Conservation (phyloP, 1,140 invertebrate genomes). For the Drosophila miranda region DNA sequence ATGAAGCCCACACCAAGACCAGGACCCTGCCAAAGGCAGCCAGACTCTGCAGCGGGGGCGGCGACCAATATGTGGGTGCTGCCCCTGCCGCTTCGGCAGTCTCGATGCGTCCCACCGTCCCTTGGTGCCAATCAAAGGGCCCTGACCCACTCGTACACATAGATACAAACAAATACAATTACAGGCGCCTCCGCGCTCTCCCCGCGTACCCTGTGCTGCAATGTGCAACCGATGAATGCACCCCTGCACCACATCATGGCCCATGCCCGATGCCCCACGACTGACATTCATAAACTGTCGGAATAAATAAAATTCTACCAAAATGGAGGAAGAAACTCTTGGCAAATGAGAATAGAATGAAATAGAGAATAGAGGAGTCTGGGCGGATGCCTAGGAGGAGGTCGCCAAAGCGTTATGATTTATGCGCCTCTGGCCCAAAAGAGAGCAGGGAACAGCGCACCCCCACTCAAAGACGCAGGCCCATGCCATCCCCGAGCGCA, state of each 20-base stretch:
- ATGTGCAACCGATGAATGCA: conserved; percentile 1
- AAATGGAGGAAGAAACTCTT: conserved; percentile 30
- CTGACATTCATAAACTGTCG: conserved; percentile 78
- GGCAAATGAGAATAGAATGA: conserved; percentile 38
- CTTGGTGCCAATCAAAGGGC: conserved; percentile 61
- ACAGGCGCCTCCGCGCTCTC: conserved; percentile 49
- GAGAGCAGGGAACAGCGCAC: conserved; percentile 10
- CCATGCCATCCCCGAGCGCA: no score
- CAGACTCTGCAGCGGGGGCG: no score
- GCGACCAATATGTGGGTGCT: conserved; percentile 22
- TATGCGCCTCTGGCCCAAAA: conserved; percentile 45
- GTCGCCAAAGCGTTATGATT: conserved; percentile 65
- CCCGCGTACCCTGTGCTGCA: conserved; percentile 5
- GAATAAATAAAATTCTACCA: conserved; percentile 76
- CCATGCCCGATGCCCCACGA: conserved; percentile 1
- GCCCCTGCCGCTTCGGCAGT: conserved; percentile 8
- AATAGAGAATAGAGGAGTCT: background rate
- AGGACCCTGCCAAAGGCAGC: no score
- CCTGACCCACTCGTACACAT: conserved; percentile 31
- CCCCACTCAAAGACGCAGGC: background rate
- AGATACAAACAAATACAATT: conserved; percentile 73
- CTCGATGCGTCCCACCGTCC: conserved; percentile 3
- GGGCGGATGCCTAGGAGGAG: conserved; percentile 15
- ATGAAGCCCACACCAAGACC: no score
- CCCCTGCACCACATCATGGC: background rate